A percentile compares a stretch with the other conserved stretches of the same genome.
Conservation (phyloP, 30 jellyfish, hydroid and myxozoan genomes). For the Aurelia coerulea region DNA sequence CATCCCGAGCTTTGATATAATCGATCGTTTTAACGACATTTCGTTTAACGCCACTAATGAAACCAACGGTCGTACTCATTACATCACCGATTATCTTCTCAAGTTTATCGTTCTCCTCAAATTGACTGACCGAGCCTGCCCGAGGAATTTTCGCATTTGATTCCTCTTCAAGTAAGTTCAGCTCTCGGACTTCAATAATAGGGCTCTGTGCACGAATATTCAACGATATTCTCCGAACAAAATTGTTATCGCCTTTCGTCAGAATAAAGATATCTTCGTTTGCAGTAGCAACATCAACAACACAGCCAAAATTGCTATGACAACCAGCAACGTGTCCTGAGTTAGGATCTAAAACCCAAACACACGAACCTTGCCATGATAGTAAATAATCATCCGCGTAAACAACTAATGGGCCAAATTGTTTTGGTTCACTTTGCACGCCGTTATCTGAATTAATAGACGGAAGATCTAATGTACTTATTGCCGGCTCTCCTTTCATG, state of each 20-base stretch:
- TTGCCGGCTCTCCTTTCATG: constrained; percentile 89
- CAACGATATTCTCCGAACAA: constrained; percentile 77
- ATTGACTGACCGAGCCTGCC: constrained; percentile 86
- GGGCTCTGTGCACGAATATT: constrained; percentile 84
- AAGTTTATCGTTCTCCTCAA: constrained; percentile 89
- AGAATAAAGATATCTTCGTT: constrained; percentile 79
- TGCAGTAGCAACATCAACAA: constrained; percentile 83
- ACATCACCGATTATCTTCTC: constrained; percentile 93
- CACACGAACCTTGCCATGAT: constrained; percentile 96
- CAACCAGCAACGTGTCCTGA: constrained; percentile 92
- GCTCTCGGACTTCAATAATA: constrained; percentile 78
- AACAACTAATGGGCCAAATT: constrained; percentile 81
- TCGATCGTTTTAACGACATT: constrained; percentile 86
- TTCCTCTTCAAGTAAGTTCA: constrained; percentile 48
- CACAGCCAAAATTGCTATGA: constrained; percentile 92
- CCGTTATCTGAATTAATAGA: constrained; percentile 31
- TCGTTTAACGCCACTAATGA: constrained; percentile 86
- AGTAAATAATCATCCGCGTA: constrained; percentile 67
- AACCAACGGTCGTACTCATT: constrained; percentile 81
- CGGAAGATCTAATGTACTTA: constrained; percentile 78
- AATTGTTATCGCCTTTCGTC: constrained; percentile 84
- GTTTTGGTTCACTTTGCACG: constrained; percentile 75
- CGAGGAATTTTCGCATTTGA: constrained; percentile 47
- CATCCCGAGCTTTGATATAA: constrained; percentile 86
- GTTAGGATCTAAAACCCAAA: constrained; percentile 93